Conservation (phyloP, 1,140 invertebrate genomes). For the Bombyx mandarina region DNA sequence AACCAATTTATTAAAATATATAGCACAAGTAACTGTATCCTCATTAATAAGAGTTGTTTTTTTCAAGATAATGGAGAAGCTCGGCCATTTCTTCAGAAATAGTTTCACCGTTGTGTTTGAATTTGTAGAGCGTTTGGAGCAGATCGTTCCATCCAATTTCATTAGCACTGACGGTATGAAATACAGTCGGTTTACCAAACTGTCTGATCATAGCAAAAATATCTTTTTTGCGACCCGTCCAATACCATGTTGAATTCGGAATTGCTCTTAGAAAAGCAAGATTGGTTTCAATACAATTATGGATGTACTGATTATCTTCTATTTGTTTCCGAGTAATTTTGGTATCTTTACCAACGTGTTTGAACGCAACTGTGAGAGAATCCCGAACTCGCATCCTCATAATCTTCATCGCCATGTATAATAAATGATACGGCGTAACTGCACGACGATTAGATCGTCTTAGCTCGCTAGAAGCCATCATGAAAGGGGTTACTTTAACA, state of each 20-base stretch:
- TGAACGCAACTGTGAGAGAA: conserved; percentile 15
- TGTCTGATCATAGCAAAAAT: conserved; percentile 58
- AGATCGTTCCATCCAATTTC: conserved; percentile 50
- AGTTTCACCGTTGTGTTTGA: conserved; percentile 34
- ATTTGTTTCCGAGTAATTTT: conserved; percentile 15
- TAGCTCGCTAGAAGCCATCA: conserved; percentile 7
- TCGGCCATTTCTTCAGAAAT: conserved; percentile 18
- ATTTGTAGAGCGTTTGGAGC: conserved; percentile 43
- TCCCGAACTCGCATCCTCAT: conserved; percentile 18
- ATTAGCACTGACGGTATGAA: conserved; percentile 41
- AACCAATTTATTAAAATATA: conserved; percentile 43
- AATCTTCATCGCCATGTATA: conserved; percentile 24
- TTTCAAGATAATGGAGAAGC: conserved; percentile 26
- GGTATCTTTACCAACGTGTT: conserved; percentile 14
- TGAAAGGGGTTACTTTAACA: conserved; percentile 11
- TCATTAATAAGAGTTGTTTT: conserved; percentile 38
- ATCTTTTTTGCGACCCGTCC: conserved; percentile 40
- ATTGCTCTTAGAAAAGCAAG: conserved; percentile 18
- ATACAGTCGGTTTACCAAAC: conserved; percentile 35
- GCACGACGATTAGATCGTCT: conserved; percentile 12
- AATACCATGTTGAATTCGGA: conserved; percentile 33
- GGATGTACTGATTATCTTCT: conserved; percentile 14
- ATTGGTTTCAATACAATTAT: conserved; percentile 24
- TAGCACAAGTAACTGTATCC: conserved; percentile 59
- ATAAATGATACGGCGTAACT: conserved; percentile 18